Conservation (phyloP, 1,140 invertebrate species). For the Solenopsis invicta region DNA sequence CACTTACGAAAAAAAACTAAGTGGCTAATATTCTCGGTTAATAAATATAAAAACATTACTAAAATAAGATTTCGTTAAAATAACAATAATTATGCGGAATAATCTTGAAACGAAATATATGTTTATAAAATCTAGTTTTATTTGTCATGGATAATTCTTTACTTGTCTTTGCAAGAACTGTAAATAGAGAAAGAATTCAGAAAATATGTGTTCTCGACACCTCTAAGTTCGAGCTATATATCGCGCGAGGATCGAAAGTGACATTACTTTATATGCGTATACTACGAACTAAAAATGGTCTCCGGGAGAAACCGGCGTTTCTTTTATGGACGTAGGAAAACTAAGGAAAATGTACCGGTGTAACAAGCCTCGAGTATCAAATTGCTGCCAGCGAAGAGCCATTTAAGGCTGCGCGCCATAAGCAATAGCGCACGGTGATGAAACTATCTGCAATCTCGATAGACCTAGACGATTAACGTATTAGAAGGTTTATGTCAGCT, state of each 20-base stretch:
- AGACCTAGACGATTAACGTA: slow-evolving; percentile 71
- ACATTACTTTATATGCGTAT: slow-evolving; percentile 53
- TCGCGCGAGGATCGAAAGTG: slow-evolving; percentile 54
- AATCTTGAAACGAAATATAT: not conserved
- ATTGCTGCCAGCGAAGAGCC: slow-evolving; percentile 74
- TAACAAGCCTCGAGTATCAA: slow-evolving; percentile 74
- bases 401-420: slow-evolving; percentile 75
- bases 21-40: too few species aligned
- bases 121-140: not conserved
- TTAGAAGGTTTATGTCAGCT: slow-evolving; percentile 68
- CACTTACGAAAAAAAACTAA: too few species aligned
- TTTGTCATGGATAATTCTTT: not conserved
- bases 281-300: slow-evolving; percentile 67
- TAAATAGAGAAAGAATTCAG: not conserved
- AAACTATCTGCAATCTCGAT: slow-evolving; percentile 74
- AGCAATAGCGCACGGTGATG: slow-evolving; percentile 74
- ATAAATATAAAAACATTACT: slow-evolving; percentile 9
- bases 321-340: slow-evolving; percentile 68
- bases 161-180: too few species aligned
- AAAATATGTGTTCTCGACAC: slow-evolving; percentile 2
- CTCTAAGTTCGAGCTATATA: not conserved
- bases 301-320: slow-evolving; percentile 66
- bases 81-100: not conserved
- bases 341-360: slow-evolving; percentile 70
- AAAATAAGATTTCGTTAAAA: not conserved